Percentiles rank a stretch among this genome's conserved stretches.
phyloP scores from a whole-genome alignment of 2,888 invertebrate species.

The Lymantria monacha region DNA sequence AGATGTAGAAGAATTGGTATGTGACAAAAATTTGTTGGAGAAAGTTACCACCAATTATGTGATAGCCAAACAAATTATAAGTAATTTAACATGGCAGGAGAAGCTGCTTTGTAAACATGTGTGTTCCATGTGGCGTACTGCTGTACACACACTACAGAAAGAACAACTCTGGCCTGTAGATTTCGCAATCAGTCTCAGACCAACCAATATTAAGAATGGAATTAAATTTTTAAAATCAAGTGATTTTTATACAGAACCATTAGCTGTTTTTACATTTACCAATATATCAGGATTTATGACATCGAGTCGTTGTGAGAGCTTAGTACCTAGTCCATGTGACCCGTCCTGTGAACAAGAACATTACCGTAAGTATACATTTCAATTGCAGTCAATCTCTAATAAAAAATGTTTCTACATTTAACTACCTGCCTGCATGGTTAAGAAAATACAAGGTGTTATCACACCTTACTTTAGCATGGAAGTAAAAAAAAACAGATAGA shows the following conservation, averaged over 20 bases:
- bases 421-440: no score
- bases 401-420: no score
- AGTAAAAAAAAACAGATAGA: no score
- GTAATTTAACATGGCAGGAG: constrained; percentile 68
- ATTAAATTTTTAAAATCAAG: constrained; percentile 53
- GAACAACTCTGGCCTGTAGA: constrained; percentile 60
- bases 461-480: no score
- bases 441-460: no score
- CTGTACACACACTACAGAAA: constrained; percentile 52
- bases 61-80: constrained; percentile 67
- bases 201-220: constrained; percentile 37
- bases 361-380: constrained; percentile 54
- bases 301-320: constrained; percentile 45
- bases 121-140: constrained; percentile 64
- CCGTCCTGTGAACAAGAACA: constrained; percentile 61
- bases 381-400: neutral
- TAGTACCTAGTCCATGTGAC: constrained; percentile 52
- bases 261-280: constrained; percentile 60
- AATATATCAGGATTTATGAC: constrained; percentile 49
- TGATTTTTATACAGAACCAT: constrained; percentile 55
- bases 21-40: constrained; percentile 48
- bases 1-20: constrained; percentile 40
- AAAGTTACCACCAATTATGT: constrained; percentile 66
- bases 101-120: constrained; percentile 63
- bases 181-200: constrained; percentile 53